Percentiles rank a stretch among this genome's conserved stretches.
phyloP scores from a whole-genome alignment of 2,888 invertebrate genomes.

The Tolmerus cingulatus region DNA sequence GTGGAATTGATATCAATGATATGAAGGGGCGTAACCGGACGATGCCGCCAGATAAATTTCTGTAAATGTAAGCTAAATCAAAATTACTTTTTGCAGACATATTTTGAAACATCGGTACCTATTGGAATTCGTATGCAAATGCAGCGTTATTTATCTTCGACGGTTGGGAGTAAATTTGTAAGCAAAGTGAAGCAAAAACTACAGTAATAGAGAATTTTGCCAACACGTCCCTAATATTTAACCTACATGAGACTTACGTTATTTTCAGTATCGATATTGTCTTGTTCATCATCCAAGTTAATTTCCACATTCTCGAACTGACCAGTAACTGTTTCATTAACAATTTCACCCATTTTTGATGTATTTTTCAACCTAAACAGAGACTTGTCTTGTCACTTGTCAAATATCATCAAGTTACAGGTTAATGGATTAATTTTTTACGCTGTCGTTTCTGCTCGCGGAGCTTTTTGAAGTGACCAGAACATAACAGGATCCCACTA shows the following conservation, averaged over 20 bases:
- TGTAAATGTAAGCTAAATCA: background rate
- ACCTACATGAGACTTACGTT: background rate
- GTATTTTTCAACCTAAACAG: background rate
- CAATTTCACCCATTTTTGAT: constrained; percentile 7
- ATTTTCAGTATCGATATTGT: background rate
- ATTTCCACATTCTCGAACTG: constrained; percentile 20
- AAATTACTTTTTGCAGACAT: background rate
- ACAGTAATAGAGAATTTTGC: background rate
- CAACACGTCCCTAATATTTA: too few species aligned
- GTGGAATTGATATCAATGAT: background rate
- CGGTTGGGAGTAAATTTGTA: background rate
- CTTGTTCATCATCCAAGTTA: background rate
- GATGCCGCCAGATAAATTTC: background rate
- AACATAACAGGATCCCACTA: too few species aligned
- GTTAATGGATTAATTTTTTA: background rate
- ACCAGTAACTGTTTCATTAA: background rate
- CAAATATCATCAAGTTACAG: background rate
- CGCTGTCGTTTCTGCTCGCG: too few species aligned
- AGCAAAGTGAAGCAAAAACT: background rate
- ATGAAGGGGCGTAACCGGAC: background rate
- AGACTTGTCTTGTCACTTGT: background rate
- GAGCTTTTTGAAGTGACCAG: too few species aligned
- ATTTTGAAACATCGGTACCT: background rate
- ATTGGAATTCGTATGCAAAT: background rate
- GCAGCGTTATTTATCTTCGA: background rate